Conservation (phyloP, 2,888 invertebrate species). For the Adelphocoris suturalis region DNA sequence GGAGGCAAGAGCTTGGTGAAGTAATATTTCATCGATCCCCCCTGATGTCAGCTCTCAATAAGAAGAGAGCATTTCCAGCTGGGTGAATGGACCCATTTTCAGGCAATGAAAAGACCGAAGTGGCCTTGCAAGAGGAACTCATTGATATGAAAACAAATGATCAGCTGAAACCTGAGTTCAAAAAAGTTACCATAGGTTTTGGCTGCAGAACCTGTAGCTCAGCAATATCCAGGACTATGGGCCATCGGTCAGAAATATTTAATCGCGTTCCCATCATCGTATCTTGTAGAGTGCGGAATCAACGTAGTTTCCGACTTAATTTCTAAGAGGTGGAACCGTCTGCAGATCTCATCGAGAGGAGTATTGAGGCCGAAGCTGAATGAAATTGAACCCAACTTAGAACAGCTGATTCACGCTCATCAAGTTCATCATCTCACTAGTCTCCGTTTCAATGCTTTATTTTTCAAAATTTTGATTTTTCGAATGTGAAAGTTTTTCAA, state of each 20-base stretch:
- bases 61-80: too few relatives aligned
- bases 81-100: too few relatives aligned
- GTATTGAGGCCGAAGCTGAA: constrained; percentile 32
- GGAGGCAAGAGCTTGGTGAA: too few relatives aligned
- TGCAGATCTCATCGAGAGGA: constrained; percentile 12
- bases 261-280: constrained; percentile 2
- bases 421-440: constrained; percentile 39
- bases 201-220: neutral
- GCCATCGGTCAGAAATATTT: constrained; percentile 1
- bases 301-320: neutral
- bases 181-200: neutral
- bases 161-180: neutral
- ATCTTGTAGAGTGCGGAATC: neutral
- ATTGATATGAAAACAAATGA: neutral
- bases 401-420: neutral
- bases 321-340: constrained; percentile 16
- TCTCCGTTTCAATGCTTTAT: too few relatives aligned
- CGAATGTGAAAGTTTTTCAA: neutral
- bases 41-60: too few relatives aligned
- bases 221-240: constrained; percentile 5
- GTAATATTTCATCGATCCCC: too few relatives aligned
- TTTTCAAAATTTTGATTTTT: too few relatives aligned
- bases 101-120: neutral
- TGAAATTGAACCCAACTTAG: neutral
- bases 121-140: neutral